Evolutionary conservation across 2,797 vertebrate genomes (phyloP).

Genomic region (Gymnodraco acuticeps): DNA sequence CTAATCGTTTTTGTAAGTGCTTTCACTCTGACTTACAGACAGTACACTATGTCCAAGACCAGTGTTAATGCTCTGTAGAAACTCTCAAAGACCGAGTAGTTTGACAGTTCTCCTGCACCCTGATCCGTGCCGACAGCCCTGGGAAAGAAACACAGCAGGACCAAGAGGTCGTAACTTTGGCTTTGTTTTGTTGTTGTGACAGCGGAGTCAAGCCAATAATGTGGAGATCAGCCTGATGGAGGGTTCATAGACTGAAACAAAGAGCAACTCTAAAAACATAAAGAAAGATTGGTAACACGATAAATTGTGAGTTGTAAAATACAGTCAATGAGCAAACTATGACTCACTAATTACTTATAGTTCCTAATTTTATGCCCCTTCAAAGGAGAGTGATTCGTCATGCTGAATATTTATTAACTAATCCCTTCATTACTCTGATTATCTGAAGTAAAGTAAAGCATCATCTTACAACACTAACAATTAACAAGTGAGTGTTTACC

Average conservation of each 20-base stretch:
- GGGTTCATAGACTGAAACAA: constrained; percentile 16
- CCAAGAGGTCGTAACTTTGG: constrained; percentile 43
- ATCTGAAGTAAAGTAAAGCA: background rate
- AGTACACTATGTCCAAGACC: constrained; percentile 15
- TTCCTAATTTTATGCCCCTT: background rate
- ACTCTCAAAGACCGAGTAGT: constrained; percentile 20
- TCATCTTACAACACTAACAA: background rate
- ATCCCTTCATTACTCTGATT: background rate
- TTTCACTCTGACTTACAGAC: constrained; percentile 25
- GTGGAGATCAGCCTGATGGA: constrained; percentile 22
- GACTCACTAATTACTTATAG: background rate
- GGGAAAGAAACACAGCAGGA: constrained; percentile 10
- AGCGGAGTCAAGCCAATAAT: constrained; percentile 21
- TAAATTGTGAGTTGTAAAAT: background rate
- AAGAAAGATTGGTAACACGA: background rate
- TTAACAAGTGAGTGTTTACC: background rate
- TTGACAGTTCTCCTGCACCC: constrained; percentile 46
- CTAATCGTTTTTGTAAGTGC: constrained; percentile 30
- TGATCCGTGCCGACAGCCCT: constrained; percentile 46
- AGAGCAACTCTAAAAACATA: background rate
- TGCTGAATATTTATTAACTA: background rate
- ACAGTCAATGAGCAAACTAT: background rate
- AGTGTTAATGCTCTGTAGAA: constrained; percentile 31
- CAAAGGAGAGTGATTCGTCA: background rate
- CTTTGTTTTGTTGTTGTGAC: constrained; percentile 49